Evolutionary conservation across 2,113 vertebrate species (phyloP).

Genomic region (Bombycilla garrulus): DNA sequence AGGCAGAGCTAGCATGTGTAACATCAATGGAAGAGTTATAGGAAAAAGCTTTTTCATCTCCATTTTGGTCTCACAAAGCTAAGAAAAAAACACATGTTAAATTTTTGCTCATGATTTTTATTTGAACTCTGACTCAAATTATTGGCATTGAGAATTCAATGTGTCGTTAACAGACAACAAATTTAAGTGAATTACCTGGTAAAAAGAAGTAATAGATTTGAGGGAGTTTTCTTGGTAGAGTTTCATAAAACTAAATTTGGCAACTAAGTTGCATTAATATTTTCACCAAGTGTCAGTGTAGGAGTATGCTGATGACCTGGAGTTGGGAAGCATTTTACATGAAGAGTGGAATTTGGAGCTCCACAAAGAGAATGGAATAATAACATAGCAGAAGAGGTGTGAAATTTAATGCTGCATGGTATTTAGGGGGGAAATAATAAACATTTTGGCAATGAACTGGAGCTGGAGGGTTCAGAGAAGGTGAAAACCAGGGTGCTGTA

Average conservation of each 20-base stretch:
- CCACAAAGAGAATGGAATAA: neutral
- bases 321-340: neutral
- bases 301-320: neutral
- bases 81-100: neutral
- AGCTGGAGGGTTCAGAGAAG: neutral
- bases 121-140: neutral
- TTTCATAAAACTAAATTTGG: neutral
- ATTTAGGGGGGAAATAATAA: neutral
- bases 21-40: neutral
- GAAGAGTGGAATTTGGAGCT: neutral
- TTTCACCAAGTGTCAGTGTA: neutral
- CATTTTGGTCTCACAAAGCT: neutral
- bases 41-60: neutral
- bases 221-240: neutral
- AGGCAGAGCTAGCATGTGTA: neutral
- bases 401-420: neutral
- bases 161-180: neutral
- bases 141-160: neutral
- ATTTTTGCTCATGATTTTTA: neutral
- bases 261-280: neutral
- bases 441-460: neutral
- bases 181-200: neutral
- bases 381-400: neutral
- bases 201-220: neutral
- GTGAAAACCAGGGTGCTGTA: neutral